phyloP scores from a whole-genome alignment of 2,888 invertebrate genomes.

The Nomada hirtipes region DNA sequence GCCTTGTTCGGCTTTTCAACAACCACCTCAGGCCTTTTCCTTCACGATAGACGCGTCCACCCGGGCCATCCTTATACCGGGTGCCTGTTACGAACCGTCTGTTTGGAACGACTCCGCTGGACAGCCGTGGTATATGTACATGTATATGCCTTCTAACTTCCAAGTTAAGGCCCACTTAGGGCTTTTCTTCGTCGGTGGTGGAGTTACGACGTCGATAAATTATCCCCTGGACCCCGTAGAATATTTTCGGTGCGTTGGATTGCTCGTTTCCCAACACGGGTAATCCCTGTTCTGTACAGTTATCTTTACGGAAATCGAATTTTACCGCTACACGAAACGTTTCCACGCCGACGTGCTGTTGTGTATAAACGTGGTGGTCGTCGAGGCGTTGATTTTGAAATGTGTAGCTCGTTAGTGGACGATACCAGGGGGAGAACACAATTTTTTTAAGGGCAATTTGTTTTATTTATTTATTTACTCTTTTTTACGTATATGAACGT shows the following conservation, averaged over 20 bases:
- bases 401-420: not conserved
- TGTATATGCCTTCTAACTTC: not conserved
- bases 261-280: not conserved
- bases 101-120: not conserved
- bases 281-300: constrained; percentile 33
- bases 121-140: not conserved
- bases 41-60: constrained; percentile 37
- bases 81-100: constrained; percentile 37
- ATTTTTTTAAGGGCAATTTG: not conserved
- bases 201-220: constrained; percentile 38
- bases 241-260: constrained; percentile 22
- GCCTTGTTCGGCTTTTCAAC: constrained; percentile 74
- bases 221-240: constrained; percentile 10
- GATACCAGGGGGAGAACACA: not conserved
- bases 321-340: constrained; percentile 50
- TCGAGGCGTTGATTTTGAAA: not conserved
- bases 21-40: constrained; percentile 68
- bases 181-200: too few species aligned
- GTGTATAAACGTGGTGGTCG: not conserved
- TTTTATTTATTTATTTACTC: not conserved
- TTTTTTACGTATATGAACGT: not conserved
- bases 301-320: constrained; percentile 56
- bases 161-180: too few species aligned
- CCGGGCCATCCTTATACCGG: constrained; percentile 46
- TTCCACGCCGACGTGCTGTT: constrained; percentile 4